These are phyloP conservation scores for Montipora capitata DNA, from an alignment of 92 coral and sea anemone species.

Conservation along the genomic window DNA sequence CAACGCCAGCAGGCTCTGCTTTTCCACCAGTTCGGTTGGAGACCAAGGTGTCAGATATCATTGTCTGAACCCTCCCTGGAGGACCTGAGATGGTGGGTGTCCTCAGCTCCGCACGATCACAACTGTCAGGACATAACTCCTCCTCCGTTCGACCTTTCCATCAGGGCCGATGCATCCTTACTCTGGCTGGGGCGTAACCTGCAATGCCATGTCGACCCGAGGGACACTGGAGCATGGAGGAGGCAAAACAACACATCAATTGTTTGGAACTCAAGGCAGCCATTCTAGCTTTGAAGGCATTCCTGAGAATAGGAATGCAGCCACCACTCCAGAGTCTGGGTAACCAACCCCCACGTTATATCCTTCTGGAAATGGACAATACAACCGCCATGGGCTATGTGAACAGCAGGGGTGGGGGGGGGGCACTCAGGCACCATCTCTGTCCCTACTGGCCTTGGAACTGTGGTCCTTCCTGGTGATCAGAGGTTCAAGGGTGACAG, in stretches of 20 bases:
- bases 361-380: conserved; percentile 75
- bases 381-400: conserved; percentile 69
- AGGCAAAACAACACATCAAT: conserved; percentile 58
- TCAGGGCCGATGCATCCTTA: too few relatives aligned
- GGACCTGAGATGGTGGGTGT: conserved; percentile 75
- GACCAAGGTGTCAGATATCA: not conserved
- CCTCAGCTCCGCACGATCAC: too few relatives aligned
- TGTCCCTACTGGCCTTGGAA: conserved; percentile 66
- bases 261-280: too few relatives aligned
- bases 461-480: conserved; percentile 69
- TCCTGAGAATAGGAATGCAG: too few relatives aligned
- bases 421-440: too few relatives aligned
- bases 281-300: too few relatives aligned
- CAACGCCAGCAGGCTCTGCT: too few relatives aligned
- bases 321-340: too few relatives aligned
- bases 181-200: conserved; percentile 72
- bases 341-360: not conserved
- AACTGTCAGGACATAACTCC: too few relatives aligned
- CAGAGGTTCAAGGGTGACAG: conserved; percentile 49
- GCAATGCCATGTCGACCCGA: conserved; percentile 39
- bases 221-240: too few relatives aligned
- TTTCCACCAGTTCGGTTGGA: too few relatives aligned
- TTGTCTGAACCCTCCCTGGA: conserved; percentile 40
- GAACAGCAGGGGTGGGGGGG: conserved; percentile 26
- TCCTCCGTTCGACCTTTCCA: too few relatives aligned